These are phyloP conservation scores for Akabosia matsudoensis DNA, from an alignment of 1,140 invertebrate species.

Conservation along the genomic window DNA sequence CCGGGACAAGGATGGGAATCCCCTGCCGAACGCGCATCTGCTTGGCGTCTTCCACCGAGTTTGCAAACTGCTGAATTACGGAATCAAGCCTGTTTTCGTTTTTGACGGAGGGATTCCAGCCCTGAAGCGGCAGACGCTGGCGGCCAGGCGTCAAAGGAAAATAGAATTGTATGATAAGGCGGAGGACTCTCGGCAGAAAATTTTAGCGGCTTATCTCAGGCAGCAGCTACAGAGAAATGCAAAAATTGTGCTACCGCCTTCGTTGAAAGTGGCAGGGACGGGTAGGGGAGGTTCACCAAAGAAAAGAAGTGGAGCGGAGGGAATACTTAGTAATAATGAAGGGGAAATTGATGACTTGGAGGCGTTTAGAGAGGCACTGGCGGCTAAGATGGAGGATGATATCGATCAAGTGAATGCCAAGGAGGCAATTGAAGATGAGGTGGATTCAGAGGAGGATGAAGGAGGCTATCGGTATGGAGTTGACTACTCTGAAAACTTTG, in stretches of 20 bases:
- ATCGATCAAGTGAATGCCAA: neutral
- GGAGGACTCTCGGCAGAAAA: conserved; percentile 69
- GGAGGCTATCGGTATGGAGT: conserved; percentile 54
- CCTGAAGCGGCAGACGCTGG: conserved; percentile 89
- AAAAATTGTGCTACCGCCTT: conserved; percentile 49
- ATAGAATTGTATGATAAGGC: conserved; percentile 66
- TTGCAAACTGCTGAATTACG: conserved; percentile 93
- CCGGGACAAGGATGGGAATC: conserved; percentile 72
- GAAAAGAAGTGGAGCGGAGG: neutral
- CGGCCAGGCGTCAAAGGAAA: conserved; percentile 71
- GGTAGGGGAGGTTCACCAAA: neutral
- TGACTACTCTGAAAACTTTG: conserved; percentile 43
- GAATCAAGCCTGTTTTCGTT: conserved; percentile 97
- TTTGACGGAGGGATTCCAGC: conserved; percentile 93
- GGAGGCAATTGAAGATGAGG: neutral
- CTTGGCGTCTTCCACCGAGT: conserved; percentile 87
- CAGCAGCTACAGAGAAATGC: conserved; percentile 34
- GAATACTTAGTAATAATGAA: neutral
- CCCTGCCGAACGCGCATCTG: conserved; percentile 85
- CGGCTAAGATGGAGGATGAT: conserved; percentile 22
- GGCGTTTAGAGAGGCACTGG: conserved; percentile 31
- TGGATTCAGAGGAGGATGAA: conserved; percentile 67
- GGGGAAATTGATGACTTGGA: conserved; percentile 32
- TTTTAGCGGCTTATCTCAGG: conserved; percentile 63
- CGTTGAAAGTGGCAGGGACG: conserved; percentile 24